Base-by-base conservation (phyloP, 2,888 invertebrate genomes). In the Drosophila parthenogenetica region DNA sequence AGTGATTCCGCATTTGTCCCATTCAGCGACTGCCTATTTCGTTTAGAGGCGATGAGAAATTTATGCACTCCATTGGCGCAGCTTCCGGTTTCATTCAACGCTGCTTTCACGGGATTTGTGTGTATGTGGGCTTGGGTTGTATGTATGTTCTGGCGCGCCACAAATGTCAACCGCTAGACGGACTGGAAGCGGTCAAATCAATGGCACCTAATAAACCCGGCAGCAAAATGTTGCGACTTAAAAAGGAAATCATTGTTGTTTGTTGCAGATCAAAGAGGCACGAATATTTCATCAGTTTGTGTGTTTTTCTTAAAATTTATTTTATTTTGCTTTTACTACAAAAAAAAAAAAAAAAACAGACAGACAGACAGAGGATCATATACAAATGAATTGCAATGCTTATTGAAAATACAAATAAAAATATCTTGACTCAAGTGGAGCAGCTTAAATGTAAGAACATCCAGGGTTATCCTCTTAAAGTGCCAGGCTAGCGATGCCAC, bases 131-230 rank as follows among this genome's bases (percentile, higher is more conserved):
- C 48, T 11, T n/a, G n/a, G n/a, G n/a, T n/a, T 49, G 8, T 42
- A 16, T 42, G 29, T 51, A 5, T 46, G 8, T 37, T 22, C 29
- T 17, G 19, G 48, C 42, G 19, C 32, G 57, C 40, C 35, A 3
- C 22, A 59, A 57, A 67, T 80, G 86, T 81, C 81, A 84, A 81
- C 80, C 39, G 62, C 35, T 60, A 42, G 51, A 55, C 35, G n/a
- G 63, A 40, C 50, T 50, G 57, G 61, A 51, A 68, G 66, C 61
- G 69, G 60, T 65, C 62, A 42, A 58, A 74, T 88, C 79, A 78
- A 66, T 89, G 73, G 63, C 90, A 90, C 88, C 81, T 82, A 87
- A 89, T 90, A 89, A 90, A 90, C 78, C 59, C 78, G 40, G 72
- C 51, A 60, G 64, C 59, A 48, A 62, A 68, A 62, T 67, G 60